Evolutionary conservation across 2,797 vertebrate genomes (phyloP), one percentile per base, ranked within the genome.

Genomic region (Helicolenus hilgendorfi): DNA sequence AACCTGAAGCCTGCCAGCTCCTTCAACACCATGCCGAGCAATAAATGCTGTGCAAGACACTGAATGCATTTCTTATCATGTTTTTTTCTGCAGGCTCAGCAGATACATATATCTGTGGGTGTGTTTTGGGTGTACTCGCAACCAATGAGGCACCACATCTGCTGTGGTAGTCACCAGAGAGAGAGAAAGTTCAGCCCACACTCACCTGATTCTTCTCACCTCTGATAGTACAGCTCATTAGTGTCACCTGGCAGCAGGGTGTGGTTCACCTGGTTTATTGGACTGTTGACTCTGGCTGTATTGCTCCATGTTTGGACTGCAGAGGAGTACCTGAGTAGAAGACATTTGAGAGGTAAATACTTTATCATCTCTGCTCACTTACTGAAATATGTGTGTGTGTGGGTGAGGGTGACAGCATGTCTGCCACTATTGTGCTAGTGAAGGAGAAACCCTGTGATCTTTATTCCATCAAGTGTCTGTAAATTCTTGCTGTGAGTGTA

Each of bases 181-280:
- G 45, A 45, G 41, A 49, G 41, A 49, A 7, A 49, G 45, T 20
- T 36, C 77, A 59, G 26, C 74, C 49, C 49, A 62, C 36, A 2
- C 36, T 55, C 82, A 75, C 36, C 76, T 76, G 86, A 62, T 33
- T 74, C 9, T 4, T 24, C 59, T 72, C 53, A 73, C 27, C 59
- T 63, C 20, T 55, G 62, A 64, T 68, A 59, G 29, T n/a, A 55
- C 15, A 55, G 20, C 79, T 41, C 9, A 4, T 80, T 24, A 72
- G 33, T 10, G 63, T 65, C 70, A 69, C 45, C 72, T 77, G 70
- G 74, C 33, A 63, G 64, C 10, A 3, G 53, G 4, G 62, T 2
- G 36, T 7, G 1, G 3, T 20, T 74, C 4, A 26, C 68, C 70
- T 31, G 36, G 4, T 53, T n/a, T n/a, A n/a, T 18, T 20, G 45